These are phyloP conservation scores for Egretta garzetta DNA, from an alignment of 2,113 vertebrate genomes.

Conservation along the genomic window DNA sequence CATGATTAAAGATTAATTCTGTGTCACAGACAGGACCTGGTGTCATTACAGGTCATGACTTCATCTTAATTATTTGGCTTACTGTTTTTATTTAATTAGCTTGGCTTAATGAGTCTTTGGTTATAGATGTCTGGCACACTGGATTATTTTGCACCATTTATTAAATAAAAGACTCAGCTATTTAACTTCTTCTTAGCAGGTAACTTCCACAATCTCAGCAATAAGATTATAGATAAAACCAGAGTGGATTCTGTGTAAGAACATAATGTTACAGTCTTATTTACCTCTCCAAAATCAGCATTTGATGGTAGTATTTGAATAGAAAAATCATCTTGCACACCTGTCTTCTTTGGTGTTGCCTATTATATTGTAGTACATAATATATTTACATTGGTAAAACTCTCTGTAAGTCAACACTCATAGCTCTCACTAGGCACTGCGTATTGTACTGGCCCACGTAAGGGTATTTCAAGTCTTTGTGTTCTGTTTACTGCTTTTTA, in stretches of 20 bases:
- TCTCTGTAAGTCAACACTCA: background rate
- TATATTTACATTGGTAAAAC: background rate
- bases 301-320: background rate
- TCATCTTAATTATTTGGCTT: slow-evolving; percentile 71
- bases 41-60: slow-evolving; percentile 72
- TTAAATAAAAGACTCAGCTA: background rate
- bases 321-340: background rate
- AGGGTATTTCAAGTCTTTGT: background rate
- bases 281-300: background rate
- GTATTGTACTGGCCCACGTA: background rate
- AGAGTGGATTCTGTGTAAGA: background rate
- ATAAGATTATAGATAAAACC: background rate
- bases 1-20: slow-evolving; percentile 80
- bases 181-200: background rate
- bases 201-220: background rate
- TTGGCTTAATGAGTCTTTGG: slow-evolving; percentile 67
- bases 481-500: background rate
- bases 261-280: background rate
- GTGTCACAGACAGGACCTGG: slow-evolving; percentile 57
- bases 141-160: background rate
- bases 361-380: background rate
- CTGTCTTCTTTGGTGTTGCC: background rate
- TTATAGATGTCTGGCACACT: slow-evolving; percentile 36
- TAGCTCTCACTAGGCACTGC: background rate
- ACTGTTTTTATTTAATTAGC: slow-evolving; percentile 78